Evolutionary conservation across 2,113 vertebrate species (phyloP).

Genomic region (Zosterops borbonicus): DNA sequence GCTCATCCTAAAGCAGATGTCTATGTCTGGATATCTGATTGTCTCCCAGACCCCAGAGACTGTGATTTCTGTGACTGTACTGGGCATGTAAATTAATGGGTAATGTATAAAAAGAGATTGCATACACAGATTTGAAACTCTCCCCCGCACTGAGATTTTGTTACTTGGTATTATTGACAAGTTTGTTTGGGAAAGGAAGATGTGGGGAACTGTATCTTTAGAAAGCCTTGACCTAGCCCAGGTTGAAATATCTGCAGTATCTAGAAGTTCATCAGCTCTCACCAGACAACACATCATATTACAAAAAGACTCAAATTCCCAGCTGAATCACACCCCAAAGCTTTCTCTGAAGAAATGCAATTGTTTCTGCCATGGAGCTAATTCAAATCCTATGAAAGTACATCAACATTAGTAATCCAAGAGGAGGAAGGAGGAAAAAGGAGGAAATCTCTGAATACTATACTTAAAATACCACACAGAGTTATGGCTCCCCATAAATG

Average conservation of each 20-base stretch:
- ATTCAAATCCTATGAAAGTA: neutral
- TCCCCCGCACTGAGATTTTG: neutral
- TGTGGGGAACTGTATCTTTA: neutral
- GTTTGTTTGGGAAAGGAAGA: neutral
- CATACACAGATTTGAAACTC: neutral
- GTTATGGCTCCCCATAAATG: constrained; percentile 3
- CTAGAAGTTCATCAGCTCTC: neutral
- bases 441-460: neutral
- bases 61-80: neutral
- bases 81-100: neutral
- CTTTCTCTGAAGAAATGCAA: neutral
- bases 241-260: neutral
- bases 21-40: neutral
- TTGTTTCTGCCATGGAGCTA: neutral
- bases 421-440: constrained; percentile 5
- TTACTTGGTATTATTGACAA: neutral
- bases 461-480: neutral
- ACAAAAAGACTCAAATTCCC: neutral
- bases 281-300: neutral
- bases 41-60: neutral
- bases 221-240: neutral
- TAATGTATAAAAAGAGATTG: neutral
- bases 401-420: neutral
- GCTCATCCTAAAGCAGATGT: neutral
- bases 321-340: neutral